phyloP scores from a whole-genome alignment of 2,113 vertebrate species.

The Pogona vitticeps region DNA sequence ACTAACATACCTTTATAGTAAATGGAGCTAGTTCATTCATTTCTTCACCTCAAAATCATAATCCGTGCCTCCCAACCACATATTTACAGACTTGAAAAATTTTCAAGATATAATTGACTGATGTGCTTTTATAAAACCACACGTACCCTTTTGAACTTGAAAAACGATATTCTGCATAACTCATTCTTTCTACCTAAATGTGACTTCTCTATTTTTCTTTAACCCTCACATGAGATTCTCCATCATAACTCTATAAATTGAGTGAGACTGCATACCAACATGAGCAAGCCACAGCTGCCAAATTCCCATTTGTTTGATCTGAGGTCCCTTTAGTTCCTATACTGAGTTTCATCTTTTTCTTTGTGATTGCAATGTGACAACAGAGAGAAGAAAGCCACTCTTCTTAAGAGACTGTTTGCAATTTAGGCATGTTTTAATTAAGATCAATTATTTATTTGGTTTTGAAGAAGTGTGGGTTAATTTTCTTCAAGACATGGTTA shows the following conservation, averaged over 20 bases:
- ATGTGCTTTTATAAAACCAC: not conserved
- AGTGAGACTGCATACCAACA: not conserved
- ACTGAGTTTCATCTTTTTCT: not conserved
- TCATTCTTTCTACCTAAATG: not conserved
- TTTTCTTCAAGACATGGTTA: not conserved
- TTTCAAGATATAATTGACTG: not conserved
- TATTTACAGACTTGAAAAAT: not conserved
- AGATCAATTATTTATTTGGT: constrained; percentile 19
- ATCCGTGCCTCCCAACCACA: not conserved
- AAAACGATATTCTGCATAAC: not conserved
- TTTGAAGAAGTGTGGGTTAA: constrained; percentile 6
- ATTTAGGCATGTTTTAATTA: constrained; percentile 7
- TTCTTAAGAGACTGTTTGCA: constrained; percentile 13
- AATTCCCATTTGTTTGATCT: fast-evolving
- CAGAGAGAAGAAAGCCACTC: constrained; percentile 3
- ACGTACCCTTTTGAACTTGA: not conserved
- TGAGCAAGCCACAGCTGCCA: not conserved
- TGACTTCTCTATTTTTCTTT: not conserved
- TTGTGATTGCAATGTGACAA: not conserved
- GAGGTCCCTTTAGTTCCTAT: not conserved
- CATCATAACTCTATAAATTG: not conserved
- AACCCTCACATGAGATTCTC: not conserved
- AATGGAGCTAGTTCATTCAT: not conserved
- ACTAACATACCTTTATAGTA: not conserved
- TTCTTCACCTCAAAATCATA: not conserved